These are phyloP conservation scores for Mamestra configurata DNA, from an alignment of 1,140 invertebrate species.

Conservation along the genomic window DNA sequence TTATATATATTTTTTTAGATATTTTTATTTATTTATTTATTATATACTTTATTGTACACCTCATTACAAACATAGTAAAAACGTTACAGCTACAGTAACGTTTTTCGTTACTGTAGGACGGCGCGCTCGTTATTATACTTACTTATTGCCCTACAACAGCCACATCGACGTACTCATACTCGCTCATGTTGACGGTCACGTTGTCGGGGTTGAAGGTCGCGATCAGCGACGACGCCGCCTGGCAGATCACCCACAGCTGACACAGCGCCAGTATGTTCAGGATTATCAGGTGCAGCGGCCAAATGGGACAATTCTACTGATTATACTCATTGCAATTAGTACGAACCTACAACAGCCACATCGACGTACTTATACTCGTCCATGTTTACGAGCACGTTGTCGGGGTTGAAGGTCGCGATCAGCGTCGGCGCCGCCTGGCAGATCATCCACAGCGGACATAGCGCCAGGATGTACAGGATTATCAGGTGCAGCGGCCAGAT, in stretches of 20 bases:
- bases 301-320: slow-evolving; percentile 90
- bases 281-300: slow-evolving; percentile 46
- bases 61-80: no score
- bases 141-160: slow-evolving; percentile 61
- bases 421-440: slow-evolving; percentile 83
- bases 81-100: no score
- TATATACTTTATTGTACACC: no score
- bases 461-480: slow-evolving; percentile 43
- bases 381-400: slow-evolving; percentile 73
- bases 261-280: slow-evolving; percentile 65
- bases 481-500: slow-evolving; percentile 72
- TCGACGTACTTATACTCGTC: slow-evolving; percentile 67
- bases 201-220: slow-evolving; percentile 71
- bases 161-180: slow-evolving; percentile 68
- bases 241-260: slow-evolving; percentile 88
- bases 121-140: no score
- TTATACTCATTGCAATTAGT: no score
- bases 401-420: slow-evolving; percentile 71
- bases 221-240: slow-evolving; percentile 77
- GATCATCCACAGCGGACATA: slow-evolving; percentile 88
- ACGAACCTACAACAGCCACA: slow-evolving; percentile 71
- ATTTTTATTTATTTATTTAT: no score
- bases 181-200: slow-evolving; percentile 75
- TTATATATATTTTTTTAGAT: no score
- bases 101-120: no score